Conservation (phyloP, 2,888 invertebrate species). For the Drosophila hamatofila region DNA sequence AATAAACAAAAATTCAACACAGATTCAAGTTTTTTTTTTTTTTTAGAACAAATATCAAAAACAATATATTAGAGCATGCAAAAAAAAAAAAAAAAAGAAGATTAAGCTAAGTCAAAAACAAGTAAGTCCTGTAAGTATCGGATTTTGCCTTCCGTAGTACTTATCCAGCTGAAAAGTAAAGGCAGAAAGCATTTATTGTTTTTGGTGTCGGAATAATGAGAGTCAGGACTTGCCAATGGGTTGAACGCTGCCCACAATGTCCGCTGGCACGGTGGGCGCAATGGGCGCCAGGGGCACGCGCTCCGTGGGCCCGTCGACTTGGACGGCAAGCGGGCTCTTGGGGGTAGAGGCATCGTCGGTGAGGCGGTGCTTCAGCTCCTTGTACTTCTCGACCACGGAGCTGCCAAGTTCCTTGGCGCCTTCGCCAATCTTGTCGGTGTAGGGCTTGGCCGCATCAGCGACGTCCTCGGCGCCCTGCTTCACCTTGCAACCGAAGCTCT, state of each 20-base stretch:
- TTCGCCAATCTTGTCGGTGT: conserved; percentile 75
- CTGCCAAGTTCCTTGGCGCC: conserved; percentile 80
- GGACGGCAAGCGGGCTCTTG: conserved; percentile 9
- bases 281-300: conserved; percentile 78
- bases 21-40: conserved; percentile 5
- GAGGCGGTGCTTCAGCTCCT: conserved; percentile 81
- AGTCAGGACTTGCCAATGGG: conserved; percentile 29
- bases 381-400: conserved; percentile 78
- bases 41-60: conserved; percentile 7
- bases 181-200: background rate
- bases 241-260: conserved; percentile 8
- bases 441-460: conserved; percentile 78
- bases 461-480: conserved; percentile 79
- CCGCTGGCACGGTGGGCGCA: conserved; percentile 47
- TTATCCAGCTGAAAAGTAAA: conserved; percentile 25
- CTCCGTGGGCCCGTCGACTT: conserved; percentile 73
- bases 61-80: background rate
- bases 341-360: conserved; percentile 60
- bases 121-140: conserved; percentile 2
- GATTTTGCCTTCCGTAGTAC: background rate
- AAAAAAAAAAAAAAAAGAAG: conserved; percentile 9
- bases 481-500: conserved; percentile 79
- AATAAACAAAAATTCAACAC: background rate
- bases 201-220: background rate
- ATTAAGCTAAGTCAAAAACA: background rate